A percentile compares a stretch with the other conserved stretches of the same genome.
Conservation (phyloP, 2,113 vertebrate species). For the Cyrtonyx montezumae region DNA sequence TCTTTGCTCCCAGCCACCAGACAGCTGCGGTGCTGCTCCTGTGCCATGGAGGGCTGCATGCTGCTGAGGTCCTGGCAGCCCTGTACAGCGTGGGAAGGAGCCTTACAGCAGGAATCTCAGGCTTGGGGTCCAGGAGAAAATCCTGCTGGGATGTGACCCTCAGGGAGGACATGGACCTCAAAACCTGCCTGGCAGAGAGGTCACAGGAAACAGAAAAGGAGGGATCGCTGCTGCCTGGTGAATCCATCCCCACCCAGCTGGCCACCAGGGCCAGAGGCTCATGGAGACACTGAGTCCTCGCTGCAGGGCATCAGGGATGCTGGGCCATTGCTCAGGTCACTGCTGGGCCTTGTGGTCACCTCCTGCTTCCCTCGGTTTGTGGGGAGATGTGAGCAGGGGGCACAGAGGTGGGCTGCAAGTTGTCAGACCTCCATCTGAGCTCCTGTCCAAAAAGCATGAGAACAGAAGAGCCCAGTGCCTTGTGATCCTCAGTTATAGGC, state of each 20-base stretch:
- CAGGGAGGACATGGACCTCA: neutral
- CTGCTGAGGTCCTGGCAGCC: neutral
- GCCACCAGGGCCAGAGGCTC: neutral
- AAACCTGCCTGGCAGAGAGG: neutral
- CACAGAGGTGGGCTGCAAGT: neutral
- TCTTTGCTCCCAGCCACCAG: slow-evolving; percentile 30
- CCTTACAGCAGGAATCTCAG: neutral
- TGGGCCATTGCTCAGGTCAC: neutral
- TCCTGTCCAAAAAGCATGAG: neutral
- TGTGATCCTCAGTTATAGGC: neutral
- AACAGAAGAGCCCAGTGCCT: neutral
- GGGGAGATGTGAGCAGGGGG: neutral
- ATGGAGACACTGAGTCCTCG: neutral
- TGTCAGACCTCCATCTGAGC: too few relatives aligned
- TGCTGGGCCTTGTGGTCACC: neutral
- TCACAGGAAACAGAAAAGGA: neutral
- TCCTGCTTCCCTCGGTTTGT: neutral
- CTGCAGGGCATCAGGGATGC: neutral
- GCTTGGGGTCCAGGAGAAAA: neutral
- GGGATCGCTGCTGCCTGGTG: neutral
- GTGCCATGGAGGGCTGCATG: neutral
- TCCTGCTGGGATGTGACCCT: neutral
- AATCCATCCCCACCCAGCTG: neutral
- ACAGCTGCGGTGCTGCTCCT: slow-evolving; percentile 42
- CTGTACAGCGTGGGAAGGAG: neutral